These are phyloP conservation scores for Corapipo altera DNA, from an alignment of 2,113 vertebrate genomes.

Conservation along the genomic window DNA sequence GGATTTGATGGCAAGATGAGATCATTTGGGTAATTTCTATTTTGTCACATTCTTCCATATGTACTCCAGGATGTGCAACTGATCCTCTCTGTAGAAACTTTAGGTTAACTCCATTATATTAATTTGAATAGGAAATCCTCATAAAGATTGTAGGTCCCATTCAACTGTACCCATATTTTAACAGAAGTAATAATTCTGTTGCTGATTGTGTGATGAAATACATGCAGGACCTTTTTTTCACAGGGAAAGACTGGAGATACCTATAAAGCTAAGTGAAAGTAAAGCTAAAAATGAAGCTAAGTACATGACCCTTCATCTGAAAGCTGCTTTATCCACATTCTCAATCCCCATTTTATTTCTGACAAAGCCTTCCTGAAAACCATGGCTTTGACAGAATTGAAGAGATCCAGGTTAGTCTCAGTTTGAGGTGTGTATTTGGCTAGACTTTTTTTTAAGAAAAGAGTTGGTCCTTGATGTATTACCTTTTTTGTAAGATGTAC, in stretches of 20 bases:
- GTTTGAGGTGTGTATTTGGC: background rate
- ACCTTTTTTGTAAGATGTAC: background rate
- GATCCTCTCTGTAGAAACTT: background rate
- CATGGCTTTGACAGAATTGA: background rate
- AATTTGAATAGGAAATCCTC: constrained; percentile 3
- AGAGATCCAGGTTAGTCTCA: background rate
- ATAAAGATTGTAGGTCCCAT: background rate
- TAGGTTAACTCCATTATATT: background rate
- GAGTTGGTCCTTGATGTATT: background rate
- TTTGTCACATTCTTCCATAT: constrained; percentile 47
- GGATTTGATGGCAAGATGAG: background rate
- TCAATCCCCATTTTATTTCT: constrained; percentile 34
- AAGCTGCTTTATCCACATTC: constrained; percentile 21
- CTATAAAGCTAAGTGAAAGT: background rate
- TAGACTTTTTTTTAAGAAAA: background rate
- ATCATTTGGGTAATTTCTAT: constrained; percentile 35
- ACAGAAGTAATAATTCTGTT: background rate
- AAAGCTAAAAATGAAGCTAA: constrained; percentile 1
- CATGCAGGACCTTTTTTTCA: background rate
- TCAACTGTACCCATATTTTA: background rate
- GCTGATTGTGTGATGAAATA: background rate
- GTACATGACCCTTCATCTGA: background rate
- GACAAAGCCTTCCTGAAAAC: constrained; percentile 23
- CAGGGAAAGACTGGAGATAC: background rate
- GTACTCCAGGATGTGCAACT: constrained; percentile 52